A percentile compares a stretch with the other conserved stretches of the same genome.
Conservation (phyloP, 2,888 invertebrate species). For the Sphaerolaimus hirsutus region DNA sequence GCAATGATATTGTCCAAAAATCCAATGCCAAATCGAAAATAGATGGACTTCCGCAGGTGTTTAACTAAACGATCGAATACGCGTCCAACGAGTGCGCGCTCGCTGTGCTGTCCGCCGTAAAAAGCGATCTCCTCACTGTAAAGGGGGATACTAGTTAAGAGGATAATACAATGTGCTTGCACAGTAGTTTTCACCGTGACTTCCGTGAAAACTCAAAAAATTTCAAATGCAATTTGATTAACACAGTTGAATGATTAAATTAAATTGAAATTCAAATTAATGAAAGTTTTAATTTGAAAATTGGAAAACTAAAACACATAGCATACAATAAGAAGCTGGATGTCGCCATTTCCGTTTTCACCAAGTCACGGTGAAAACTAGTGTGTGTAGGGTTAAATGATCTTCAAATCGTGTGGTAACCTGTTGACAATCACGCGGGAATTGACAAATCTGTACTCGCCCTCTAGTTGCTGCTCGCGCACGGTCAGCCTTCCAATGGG, state of each 20-base stretch:
- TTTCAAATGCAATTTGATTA: too few relatives aligned
- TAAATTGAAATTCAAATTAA: too few relatives aligned
- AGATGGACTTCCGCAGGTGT: constrained; percentile 13
- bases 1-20: constrained; percentile 82
- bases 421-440: constrained; percentile 77
- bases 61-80: constrained; percentile 58
- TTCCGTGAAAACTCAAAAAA: too few relatives aligned
- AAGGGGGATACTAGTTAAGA: constrained; percentile 4
- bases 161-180: too few relatives aligned
- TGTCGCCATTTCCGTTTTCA: too few relatives aligned
- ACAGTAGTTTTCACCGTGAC: too few relatives aligned
- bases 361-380: too few relatives aligned
- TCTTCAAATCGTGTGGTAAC: constrained; percentile 10
- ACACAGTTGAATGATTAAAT: too few relatives aligned
- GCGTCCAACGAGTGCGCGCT: constrained; percentile 58
- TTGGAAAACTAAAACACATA: too few relatives aligned
- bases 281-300: too few relatives aligned
- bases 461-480: constrained; percentile 83
- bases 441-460: constrained; percentile 87
- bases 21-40: constrained; percentile 42
- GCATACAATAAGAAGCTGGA: too few relatives aligned
- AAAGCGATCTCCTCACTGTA: constrained; percentile 57
- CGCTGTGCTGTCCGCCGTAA: constrained; percentile 43
- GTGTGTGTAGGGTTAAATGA: too few relatives aligned
- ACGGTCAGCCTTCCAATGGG: constrained; percentile 74